A percentile compares a stretch with the other conserved stretches of the same genome.
Evolutionary conservation across 2,797 vertebrate genomes (phyloP).

Genomic region (Dendrocincla fuliginosa): DNA sequence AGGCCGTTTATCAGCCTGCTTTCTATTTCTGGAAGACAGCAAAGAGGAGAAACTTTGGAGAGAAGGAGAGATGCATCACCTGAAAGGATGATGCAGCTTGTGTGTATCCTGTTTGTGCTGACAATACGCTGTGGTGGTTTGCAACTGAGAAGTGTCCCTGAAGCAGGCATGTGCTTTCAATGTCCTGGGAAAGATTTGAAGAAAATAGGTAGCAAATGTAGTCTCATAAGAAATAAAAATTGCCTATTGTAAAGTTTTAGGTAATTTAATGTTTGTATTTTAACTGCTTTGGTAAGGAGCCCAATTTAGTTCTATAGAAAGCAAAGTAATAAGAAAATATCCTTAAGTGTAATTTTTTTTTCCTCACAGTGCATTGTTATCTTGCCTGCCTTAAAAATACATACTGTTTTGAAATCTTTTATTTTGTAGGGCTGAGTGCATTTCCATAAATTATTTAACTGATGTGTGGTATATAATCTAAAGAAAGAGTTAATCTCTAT

Average conservation of each 20-base stretch:
- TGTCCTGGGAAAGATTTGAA: neutral
- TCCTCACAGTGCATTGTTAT: neutral
- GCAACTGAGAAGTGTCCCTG: too few relatives aligned
- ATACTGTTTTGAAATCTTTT: neutral
- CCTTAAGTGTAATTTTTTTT: neutral
- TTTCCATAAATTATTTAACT: neutral
- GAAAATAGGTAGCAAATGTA: neutral
- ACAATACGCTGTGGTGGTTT: neutral
- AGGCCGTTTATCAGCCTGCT: neutral
- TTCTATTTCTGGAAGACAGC: neutral
- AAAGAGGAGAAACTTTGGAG: neutral
- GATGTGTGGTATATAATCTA: neutral
- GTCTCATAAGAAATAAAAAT: neutral
- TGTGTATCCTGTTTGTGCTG: rapidly evolving
- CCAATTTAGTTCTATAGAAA: neutral
- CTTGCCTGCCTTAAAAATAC: neutral
- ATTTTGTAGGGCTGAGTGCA: neutral
- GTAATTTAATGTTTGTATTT: neutral
- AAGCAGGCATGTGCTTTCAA: neutral
- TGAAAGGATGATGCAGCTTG: neutral
- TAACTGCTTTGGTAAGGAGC: neutral
- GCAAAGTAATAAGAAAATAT: neutral
- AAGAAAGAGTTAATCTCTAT: neutral
- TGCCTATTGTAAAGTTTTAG: neutral
- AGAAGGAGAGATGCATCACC: neutral